phyloP scores from a whole-genome alignment of 2,888 invertebrate genomes.

The Selenia dentaria region DNA sequence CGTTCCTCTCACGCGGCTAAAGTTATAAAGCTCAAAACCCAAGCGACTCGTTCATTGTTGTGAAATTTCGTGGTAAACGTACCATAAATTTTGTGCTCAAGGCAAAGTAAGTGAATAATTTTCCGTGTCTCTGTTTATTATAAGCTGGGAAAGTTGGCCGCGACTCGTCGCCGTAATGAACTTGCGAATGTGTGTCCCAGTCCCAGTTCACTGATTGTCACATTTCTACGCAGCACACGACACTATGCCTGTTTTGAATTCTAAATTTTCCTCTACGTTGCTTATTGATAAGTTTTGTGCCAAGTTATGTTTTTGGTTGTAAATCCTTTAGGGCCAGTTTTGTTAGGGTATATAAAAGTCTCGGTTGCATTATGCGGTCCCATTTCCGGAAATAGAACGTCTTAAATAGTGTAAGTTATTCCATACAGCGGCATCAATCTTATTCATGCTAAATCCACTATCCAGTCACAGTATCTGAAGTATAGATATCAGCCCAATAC shows the following conservation, averaged over 20 bases:
- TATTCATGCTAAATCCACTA: no score
- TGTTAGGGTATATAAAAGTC: no score
- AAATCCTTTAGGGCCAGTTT: no score
- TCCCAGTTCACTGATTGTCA: constrained; percentile 56
- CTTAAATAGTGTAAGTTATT: no score
- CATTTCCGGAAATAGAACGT: no score
- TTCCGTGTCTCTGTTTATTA: constrained; percentile 82
- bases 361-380: no score
- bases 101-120: constrained; percentile 80
- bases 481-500: no score
- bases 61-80: constrained; percentile 77
- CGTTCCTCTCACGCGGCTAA: constrained; percentile 54
- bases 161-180: constrained; percentile 71
- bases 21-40: constrained; percentile 72
- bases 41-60: constrained; percentile 77
- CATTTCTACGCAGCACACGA: constrained; percentile 28
- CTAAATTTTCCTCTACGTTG: constrained; percentile 9
- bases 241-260: constrained; percentile 28
- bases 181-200: constrained; percentile 60
- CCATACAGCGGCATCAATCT: no score
- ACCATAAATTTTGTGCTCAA: constrained; percentile 78
- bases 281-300: constrained; percentile 13
- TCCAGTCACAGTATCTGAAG: no score
- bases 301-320: no score
- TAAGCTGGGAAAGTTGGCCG: constrained; percentile 71